Evolutionary conservation across 2,888 invertebrate species (phyloP), one percentile per base, ranked within the genome.

Genomic region (Deilephila porcellus): DNA sequence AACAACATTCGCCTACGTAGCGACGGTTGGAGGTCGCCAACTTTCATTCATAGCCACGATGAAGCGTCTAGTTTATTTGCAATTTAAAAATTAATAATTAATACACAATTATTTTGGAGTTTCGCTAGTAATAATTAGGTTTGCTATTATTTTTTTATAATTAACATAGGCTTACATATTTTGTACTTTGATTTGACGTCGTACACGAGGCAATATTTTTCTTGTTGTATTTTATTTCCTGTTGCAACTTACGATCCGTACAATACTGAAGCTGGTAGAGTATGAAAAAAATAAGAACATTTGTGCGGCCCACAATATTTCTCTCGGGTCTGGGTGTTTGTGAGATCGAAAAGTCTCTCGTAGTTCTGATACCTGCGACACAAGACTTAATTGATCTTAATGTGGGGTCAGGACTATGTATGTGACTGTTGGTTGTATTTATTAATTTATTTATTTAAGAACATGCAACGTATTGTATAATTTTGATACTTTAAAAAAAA

Each of bases 21-120:
- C 79, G 77, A 71, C 75, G 75, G 71, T 78, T 86, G 91, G 93
- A 94, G 94, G 94, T 91, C 94, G 90, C 87, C 93, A 91, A 93
- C 94, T 94, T 94, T 94, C 94, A 93, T 94, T 94, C 93, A 94
- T 91, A 87, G 85, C 76, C 79, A 81, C 82, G 79, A 78, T 59
- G 80, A 71, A 64, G 74, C 73, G 82, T 79, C 67, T 64, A 73
- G 63, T 59, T 59, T 75, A 84, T 83, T 84, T 80, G 79, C 78
- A 77, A 79, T 73, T 75, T 78, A 79, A 82, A 83, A 83, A 60
- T 37, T 60, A 52, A 60, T 60, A 14, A 37, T 60, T n/a, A 62
- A 52, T 17, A 4, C 19, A 17, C 14, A 25, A 19, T 20, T 56
- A 56, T 56, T 29, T 29, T 8, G 4, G 19, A 73, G 5, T 67